Evolutionary conservation across 2,113 vertebrate species (phyloP).

Genomic region (Seriola rivoliana): DNA sequence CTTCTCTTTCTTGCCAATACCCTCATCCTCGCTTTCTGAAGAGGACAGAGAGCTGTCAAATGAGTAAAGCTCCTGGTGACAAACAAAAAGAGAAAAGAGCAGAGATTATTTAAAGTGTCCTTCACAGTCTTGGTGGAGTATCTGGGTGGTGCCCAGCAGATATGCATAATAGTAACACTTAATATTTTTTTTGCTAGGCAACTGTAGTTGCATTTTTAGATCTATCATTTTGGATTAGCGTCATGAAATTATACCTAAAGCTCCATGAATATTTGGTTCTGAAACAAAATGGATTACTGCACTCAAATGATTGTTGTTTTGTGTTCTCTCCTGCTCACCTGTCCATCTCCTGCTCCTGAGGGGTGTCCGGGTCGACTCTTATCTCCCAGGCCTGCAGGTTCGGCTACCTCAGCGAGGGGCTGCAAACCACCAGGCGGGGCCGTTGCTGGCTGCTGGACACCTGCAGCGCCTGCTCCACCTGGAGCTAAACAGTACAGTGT

Average conservation of each 20-base stretch:
- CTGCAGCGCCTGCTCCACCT: constrained; percentile 33
- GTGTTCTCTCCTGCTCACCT: constrained; percentile 39
- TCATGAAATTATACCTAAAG: not conserved
- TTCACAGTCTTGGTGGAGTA: not conserved
- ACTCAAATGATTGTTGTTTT: not conserved
- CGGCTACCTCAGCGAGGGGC: not conserved
- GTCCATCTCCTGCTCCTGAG: not conserved
- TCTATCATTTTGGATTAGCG: too few relatives aligned
- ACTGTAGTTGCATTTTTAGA: too few relatives aligned
- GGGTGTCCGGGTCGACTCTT: not conserved
- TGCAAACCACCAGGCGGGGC: not conserved
- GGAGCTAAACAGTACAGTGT: constrained; percentile 26
- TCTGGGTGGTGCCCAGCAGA: not conserved
- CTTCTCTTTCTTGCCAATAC: constrained; percentile 58
- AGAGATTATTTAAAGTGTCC: not conserved
- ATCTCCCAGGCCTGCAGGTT: constrained; percentile 14
- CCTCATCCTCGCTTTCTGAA: constrained; percentile 72
- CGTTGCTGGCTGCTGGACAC: not conserved
- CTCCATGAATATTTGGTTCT: not conserved
- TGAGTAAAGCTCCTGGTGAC: constrained; percentile 45
- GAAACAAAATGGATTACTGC: not conserved
- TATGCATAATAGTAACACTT: not conserved
- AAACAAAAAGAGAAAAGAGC: not conserved
- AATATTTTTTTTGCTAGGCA: too few relatives aligned
- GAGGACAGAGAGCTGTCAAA: constrained; percentile 65